Conservation (phyloP, 2,797 vertebrate species). For the Siniperca undulata region DNA sequence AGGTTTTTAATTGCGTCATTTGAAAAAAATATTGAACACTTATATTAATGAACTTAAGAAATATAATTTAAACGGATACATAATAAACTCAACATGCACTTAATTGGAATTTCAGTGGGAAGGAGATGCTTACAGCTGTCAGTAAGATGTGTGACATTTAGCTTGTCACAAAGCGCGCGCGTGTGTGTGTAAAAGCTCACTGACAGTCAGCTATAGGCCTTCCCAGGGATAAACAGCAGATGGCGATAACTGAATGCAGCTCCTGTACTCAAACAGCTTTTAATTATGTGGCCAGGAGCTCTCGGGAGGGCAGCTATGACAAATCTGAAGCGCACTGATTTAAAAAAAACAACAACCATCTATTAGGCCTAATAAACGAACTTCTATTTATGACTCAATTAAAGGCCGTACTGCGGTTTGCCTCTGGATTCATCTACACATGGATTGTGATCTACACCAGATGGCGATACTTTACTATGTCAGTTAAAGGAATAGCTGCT, state of each 20-base stretch:
- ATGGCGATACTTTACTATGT: slow-evolving; percentile 62
- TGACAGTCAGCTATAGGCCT: slow-evolving; percentile 30
- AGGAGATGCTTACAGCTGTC: slow-evolving; percentile 58
- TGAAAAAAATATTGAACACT: slow-evolving; percentile 2
- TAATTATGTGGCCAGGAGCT: slow-evolving; percentile 10
- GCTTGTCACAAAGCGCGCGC: slow-evolving; percentile 9
- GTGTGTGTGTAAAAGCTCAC: slow-evolving; percentile 2
- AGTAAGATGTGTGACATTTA: slow-evolving; percentile 33
- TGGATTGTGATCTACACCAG: slow-evolving; percentile 59
- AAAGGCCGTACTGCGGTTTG: not conserved
- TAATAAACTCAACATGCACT: slow-evolving; percentile 27
- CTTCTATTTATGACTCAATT: slow-evolving; percentile 5
- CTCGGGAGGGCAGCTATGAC: not conserved
- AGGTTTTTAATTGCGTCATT: not conserved
- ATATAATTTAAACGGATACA: slow-evolving; percentile 20
- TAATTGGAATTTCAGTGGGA: slow-evolving; percentile 49
- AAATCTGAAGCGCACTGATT: not conserved
- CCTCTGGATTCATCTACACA: slow-evolving; percentile 39
- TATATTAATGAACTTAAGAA: slow-evolving; percentile 9
- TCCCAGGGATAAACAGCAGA: slow-evolving; percentile 75
- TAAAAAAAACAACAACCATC: no score
- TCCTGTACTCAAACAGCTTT: slow-evolving; percentile 32
- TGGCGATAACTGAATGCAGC: slow-evolving; percentile 72
- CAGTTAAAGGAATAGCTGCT: slow-evolving; percentile 31
- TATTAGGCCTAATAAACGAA: not conserved